Conservation (phyloP, 2,113 vertebrate species). For the Entelurus aequoreus region DNA sequence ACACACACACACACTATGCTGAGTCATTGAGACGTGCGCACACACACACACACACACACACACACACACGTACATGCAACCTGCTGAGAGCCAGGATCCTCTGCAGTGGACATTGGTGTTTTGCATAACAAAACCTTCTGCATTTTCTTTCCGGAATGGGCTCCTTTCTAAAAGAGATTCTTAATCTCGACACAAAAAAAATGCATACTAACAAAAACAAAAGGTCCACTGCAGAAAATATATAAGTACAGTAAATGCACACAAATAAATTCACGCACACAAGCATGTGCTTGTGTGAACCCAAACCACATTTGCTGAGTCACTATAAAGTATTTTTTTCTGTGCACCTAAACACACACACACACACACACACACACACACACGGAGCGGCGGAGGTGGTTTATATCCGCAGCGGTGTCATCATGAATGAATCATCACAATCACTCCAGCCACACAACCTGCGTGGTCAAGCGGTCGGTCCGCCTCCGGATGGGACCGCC, state of each 20-base stretch:
- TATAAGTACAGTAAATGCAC: no score
- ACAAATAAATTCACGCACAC: conserved; percentile 7
- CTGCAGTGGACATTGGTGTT: no score
- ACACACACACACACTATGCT: not conserved
- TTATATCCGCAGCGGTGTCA: not conserved
- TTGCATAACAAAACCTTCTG: no score
- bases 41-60: not conserved
- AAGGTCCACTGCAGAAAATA: no score
- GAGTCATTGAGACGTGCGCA: not conserved
- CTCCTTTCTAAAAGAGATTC: no score
- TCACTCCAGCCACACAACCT: conserved; percentile 24
- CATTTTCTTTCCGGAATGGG: no score
- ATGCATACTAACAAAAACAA: no score
- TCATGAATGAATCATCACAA: conserved; percentile 10
- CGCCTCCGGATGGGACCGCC: conserved; percentile 4
- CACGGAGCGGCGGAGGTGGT: not conserved
- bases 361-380: not conserved
- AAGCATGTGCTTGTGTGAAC: conserved; percentile 24
- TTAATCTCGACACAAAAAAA: no score
- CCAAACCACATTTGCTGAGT: conserved; percentile 16
- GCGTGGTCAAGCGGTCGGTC: conserved; percentile 29
- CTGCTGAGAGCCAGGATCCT: no score
- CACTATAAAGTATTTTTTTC: not conserved
- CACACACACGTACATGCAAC: not conserved
- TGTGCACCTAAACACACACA: not conserved